A percentile compares a stretch with the other conserved stretches of the same genome.
Evolutionary conservation across 2,797 vertebrate species (phyloP).

Genomic region (Phalloptychus januarius): DNA sequence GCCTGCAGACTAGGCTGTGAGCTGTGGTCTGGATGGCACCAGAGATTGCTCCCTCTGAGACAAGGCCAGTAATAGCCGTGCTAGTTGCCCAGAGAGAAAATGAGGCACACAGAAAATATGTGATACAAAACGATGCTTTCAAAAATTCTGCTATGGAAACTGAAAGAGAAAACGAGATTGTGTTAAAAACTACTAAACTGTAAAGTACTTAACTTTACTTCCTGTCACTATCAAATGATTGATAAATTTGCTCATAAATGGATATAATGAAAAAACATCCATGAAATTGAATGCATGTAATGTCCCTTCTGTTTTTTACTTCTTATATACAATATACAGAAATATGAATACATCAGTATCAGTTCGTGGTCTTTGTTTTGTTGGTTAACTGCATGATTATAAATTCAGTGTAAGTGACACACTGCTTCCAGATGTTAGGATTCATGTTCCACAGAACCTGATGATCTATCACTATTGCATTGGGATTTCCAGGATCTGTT

Average conservation of each 20-base stretch:
- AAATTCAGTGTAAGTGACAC: constrained; percentile 92
- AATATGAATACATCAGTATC: neutral
- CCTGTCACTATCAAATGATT: neutral
- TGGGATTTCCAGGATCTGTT: constrained; percentile 96
- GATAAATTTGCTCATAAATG: constrained; percentile 25
- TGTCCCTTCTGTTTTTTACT: neutral
- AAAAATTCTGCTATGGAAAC: neutral
- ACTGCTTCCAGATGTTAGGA: constrained; percentile 85
- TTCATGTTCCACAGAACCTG: constrained; percentile 87
- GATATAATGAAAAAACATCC: constrained; percentile 14
- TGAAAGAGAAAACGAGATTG: neutral
- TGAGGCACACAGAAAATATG: constrained; percentile 40
- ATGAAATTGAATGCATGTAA: neutral
- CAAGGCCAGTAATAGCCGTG: constrained; percentile 34
- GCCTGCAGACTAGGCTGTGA: constrained; percentile 67
- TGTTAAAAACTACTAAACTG: neutral
- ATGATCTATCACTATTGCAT: constrained; percentile 92
- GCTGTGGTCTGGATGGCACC: constrained; percentile 73
- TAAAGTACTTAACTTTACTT: neutral
- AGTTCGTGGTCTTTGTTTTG: constrained; percentile 49
- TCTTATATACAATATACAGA: no score
- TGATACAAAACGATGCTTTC: constrained; percentile 28
- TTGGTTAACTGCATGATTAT: constrained; percentile 85
- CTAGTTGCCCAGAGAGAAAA: constrained; percentile 49
- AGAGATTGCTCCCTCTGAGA: constrained; percentile 50